Conservation (phyloP, 2,113 vertebrate species). For the Barnardius zonarius region DNA sequence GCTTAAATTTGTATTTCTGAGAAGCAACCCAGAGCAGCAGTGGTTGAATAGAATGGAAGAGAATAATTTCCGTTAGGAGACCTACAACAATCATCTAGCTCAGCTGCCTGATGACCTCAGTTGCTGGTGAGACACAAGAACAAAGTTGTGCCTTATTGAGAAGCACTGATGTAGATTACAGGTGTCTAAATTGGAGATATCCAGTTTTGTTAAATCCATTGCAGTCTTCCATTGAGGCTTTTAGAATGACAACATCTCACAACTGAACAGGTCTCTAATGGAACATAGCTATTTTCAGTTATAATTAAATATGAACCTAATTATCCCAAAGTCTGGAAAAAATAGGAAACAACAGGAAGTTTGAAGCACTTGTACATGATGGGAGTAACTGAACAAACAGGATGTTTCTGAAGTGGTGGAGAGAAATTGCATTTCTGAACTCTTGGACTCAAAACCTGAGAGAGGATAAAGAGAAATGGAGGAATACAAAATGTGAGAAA, state of each 20-base stretch:
- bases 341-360: background rate
- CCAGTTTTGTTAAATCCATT: background rate
- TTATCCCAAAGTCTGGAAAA: constrained; percentile 4
- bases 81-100: background rate
- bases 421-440: background rate
- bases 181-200: background rate
- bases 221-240: constrained; percentile 4
- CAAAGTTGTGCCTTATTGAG: background rate
- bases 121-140: constrained; percentile 10
- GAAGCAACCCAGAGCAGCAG: background rate
- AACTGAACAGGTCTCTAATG: background rate
- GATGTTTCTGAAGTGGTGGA: background rate
- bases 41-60: background rate
- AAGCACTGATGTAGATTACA: background rate
- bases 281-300: constrained; percentile 1
- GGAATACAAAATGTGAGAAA: background rate
- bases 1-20: constrained; percentile 2
- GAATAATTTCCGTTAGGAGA: background rate
- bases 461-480: background rate
- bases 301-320: background rate
- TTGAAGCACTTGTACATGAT: background rate
- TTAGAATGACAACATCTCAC: background rate
- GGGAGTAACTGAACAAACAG: background rate
- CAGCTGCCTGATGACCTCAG: background rate
- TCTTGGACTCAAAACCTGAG: background rate